phyloP scores from a whole-genome alignment of 2,113 vertebrate species.

The Lepisosteus osseus region DNA sequence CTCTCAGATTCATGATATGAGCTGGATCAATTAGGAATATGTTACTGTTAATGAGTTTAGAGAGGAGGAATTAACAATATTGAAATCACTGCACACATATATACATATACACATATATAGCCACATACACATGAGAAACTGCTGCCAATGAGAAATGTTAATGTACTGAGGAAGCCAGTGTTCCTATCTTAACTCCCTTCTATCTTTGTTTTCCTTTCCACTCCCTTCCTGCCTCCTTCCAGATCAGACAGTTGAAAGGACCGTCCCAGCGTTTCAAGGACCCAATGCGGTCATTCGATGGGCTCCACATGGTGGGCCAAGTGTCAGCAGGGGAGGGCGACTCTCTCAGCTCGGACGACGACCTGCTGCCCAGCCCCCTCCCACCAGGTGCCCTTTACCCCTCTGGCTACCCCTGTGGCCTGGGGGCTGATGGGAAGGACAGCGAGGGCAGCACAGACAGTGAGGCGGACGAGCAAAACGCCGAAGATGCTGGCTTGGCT shows the following conservation, averaged over 20 bases:
- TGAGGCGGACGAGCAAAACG: conserved; percentile 61
- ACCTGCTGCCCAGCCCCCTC: conserved; percentile 75
- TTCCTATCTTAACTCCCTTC: neutral
- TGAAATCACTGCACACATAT: too few relatives aligned
- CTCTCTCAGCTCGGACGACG: conserved; percentile 88
- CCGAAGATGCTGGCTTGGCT: conserved; percentile 34
- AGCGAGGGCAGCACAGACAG: conserved; percentile 88
- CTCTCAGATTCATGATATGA: too few relatives aligned
- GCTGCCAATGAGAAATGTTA: too few relatives aligned
- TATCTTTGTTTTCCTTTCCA: neutral
- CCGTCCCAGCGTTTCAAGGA: conserved; percentile 65
- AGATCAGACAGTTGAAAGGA: conserved; percentile 83
- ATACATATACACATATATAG: too few relatives aligned
- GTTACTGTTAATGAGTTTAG: too few relatives aligned
- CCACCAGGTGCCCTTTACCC: conserved; percentile 71
- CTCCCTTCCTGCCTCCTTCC: conserved; percentile 16
- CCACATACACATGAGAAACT: too few relatives aligned
- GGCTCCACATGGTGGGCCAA: conserved; percentile 75
- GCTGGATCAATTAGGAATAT: too few relatives aligned
- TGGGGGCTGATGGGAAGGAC: conserved; percentile 59
- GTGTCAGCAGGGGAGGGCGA: conserved; percentile 79
- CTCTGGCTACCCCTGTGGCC: conserved; percentile 63
- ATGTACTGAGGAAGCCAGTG: neutral
- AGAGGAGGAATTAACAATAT: too few relatives aligned
- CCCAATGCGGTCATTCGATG: conserved; percentile 62